phyloP scores from a whole-genome alignment of 2,888 invertebrate genomes.

The Pogonocherus hispidulus region DNA sequence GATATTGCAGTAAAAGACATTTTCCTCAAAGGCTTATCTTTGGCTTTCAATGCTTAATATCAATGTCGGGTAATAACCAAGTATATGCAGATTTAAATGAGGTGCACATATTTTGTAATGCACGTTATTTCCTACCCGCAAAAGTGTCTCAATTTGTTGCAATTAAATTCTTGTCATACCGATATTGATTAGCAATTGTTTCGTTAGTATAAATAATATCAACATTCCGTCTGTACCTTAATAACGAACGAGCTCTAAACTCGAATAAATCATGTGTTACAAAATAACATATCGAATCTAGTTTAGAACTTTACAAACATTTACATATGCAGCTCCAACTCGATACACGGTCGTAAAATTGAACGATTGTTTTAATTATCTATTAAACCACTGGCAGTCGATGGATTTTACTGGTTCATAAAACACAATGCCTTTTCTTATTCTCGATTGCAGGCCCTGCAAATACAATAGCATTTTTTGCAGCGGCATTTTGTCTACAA shows the following conservation, averaged over 20 bases:
- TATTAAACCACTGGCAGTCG: constrained; percentile 11
- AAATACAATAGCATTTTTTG: not conserved
- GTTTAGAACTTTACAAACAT: constrained; percentile 7
- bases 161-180: constrained; percentile 1
- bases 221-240: not conserved
- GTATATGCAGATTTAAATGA: not conserved
- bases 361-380: constrained; percentile 18
- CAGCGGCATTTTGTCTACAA: not conserved
- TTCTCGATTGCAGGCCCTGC: not conserved
- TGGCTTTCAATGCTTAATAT: not conserved
- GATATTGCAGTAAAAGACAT: not conserved
- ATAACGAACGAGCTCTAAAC: constrained; percentile 1
- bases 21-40: not conserved
- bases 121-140: not conserved
- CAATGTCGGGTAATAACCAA: not conserved
- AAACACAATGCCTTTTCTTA: constrained; percentile 12
- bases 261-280: constrained; percentile 14
- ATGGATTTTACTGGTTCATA: constrained; percentile 14
- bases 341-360: not conserved
- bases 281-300: constrained; percentile 7
- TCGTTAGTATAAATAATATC: constrained; percentile 10
- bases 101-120: not conserved
- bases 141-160: constrained; percentile 4
- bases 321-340: not conserved
- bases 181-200: constrained; percentile 4